Evolutionary conservation across 2,113 vertebrate species (phyloP), one percentile per base, ranked within the genome.

Genomic region (Speoplatyrhinus poulsoni): DNA sequence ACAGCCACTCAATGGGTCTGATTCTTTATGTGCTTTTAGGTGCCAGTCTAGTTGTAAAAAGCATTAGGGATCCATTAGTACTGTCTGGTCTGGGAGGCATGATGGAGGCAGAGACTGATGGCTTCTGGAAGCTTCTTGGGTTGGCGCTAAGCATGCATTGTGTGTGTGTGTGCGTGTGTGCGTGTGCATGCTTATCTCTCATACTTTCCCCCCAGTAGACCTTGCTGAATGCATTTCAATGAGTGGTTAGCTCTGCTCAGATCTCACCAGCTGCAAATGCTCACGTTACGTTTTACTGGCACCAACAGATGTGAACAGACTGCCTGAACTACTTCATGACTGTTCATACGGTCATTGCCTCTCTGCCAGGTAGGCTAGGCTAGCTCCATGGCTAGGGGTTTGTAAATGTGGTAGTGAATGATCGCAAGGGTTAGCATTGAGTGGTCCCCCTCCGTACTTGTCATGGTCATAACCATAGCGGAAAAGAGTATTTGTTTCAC

Each of bases 41-140:
- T 72, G 70, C 48, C 63, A 60, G n/a, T 36, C 16, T 32, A 13
- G 48, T 17, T n/a, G 49, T 46, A 58, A 66, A 73, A 56, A 32
- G n/a, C 48, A 54, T 73, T 73, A 46, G 19, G 33, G 12, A 53
- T 62, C 59, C 54, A 59, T 75, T 69, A 63, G 46, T 54, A 56
- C 41, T 19, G n/a, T 68, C 17, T 48, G 69, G 15, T 50, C 48
- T 48, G 72, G 41, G 49, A 36, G 58, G 19, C 7, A 17, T 17
- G 58, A 33, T 60, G 48, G 9, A 47, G 62, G 47, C 26, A 50
- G 15, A 8, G 62, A 12, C 50, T 46, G 52, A 55, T 32, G 32
- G 52, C 33, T n/a, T 17, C 52, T 66, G 52, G 62, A 32, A 33
- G 62, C 61, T 19, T 46, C 6, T 15, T 48, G 36, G 19, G 58